Evolutionary conservation across 1,140 invertebrate genomes (phyloP), one percentile per base, ranked within the genome.

Genomic region (Contarinia nasturtii): DNA sequence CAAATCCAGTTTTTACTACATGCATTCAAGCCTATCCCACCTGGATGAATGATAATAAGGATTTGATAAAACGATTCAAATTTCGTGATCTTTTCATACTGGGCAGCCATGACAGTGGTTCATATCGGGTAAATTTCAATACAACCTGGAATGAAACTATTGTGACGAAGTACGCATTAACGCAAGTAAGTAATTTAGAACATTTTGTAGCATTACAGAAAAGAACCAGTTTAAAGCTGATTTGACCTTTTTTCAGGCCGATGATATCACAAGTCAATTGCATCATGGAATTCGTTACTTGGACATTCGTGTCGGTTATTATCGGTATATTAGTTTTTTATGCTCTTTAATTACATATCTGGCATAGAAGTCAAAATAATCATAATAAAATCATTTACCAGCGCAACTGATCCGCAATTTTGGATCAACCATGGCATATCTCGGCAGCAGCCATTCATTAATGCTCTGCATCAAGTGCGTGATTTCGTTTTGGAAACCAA

Each of bases 71-170:
- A 0, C 51, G 57, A 15, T 47, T 67, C 33, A 60, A 55, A 36
- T 50, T 79, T 33, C 55, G 62, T 10, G 64, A 75, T 44, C 51
- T 78, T 2, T 74, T 76, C 48, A 57, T 80, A 44, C 76, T 76
- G 0, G 77, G 77, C 11, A 74, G 73, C 2, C 77, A 80, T 51
- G 73, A 80, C 50, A 73, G 77, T 2, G 75, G 73, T 11, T 66
- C 73, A 2, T 76, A 73, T 53, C 57, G 61, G 2, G 54, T 62
- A n/a, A 64, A 69, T 51, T 57, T 65, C 33, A 55, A 63, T 22
- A 52, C 57, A 0, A 40, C 54, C 14, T 45, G 50, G 1, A 52
- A 51, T 1, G 67, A 68, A 27, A 64, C 56, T 43, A 33, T 70
- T 2, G 56, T 72, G 0, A 63, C 65, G 0, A 67, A 64, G 50